Percentiles rank a stretch among this genome's conserved stretches.
Conservation (phyloP, 2,888 invertebrate species). For the Mechanitis mazaeus region DNA sequence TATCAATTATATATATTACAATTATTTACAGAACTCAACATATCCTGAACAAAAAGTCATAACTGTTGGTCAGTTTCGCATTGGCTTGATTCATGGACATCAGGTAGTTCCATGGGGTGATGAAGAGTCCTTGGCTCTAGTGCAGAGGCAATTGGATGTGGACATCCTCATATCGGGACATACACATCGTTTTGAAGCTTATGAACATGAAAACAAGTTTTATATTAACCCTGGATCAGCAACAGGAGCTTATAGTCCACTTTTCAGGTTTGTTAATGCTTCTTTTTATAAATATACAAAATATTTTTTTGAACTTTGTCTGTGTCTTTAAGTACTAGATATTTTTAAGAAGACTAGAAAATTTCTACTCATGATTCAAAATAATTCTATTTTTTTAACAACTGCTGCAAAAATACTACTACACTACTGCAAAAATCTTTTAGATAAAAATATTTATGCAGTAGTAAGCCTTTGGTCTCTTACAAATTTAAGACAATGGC, state of each 20-base stretch:
- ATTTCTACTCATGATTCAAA: no score
- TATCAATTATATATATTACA: background rate
- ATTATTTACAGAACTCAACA: slow-evolving; percentile 83
- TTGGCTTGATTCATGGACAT: slow-evolving; percentile 98
- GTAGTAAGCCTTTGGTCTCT: no score
- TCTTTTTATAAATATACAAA: background rate
- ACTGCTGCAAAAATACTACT: no score
- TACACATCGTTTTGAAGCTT: slow-evolving; percentile 98
- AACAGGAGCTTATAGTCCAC: slow-evolving; percentile 96
- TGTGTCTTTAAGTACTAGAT: no score
- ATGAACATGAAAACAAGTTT: slow-evolving; percentile 98
- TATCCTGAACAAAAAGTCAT: slow-evolving; percentile 99
- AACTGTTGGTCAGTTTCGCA: slow-evolving; percentile 98
- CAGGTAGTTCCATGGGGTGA: slow-evolving; percentile 99
- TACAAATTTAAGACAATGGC: no score
- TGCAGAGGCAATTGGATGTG: slow-evolving; percentile 97
- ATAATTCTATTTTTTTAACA: no score
- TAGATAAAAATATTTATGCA: no score
- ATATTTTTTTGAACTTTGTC: no score
- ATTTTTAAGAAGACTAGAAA: no score
- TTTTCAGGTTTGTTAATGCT: slow-evolving; percentile 83
- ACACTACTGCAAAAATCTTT: no score
- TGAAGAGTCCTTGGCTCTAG: slow-evolving; percentile 92
- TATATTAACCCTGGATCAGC: slow-evolving; percentile 99
- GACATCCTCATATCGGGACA: slow-evolving; percentile 99